Conservation (phyloP, 2,797 vertebrate genomes). For the Cercopithecus hamlyni region DNA sequence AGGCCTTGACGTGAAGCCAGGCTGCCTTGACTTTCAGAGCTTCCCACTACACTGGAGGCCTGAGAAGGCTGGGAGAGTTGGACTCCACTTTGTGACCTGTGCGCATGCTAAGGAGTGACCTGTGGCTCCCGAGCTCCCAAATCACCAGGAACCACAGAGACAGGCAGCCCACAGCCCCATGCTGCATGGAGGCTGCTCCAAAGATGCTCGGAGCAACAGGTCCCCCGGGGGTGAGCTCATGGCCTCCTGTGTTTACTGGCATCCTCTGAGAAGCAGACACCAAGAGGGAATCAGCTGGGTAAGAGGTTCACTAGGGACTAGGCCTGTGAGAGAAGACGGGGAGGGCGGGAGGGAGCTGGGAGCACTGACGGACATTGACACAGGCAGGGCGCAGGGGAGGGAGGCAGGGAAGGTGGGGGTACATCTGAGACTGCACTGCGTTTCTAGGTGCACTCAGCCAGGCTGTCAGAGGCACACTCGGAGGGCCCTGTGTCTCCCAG, state of each 20-base stretch:
- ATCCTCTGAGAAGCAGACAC: not conserved
- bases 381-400: not conserved
- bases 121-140: not conserved
- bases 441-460: not conserved
- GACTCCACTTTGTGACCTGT: not conserved
- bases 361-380: accelerated
- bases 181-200: not conserved
- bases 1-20: not conserved
- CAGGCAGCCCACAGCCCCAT: no score
- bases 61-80: no score
- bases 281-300: not conserved
- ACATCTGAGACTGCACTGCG: not conserved
- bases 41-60: not conserved
- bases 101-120: not conserved
- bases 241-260: not conserved
- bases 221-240: no score
- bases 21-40: not conserved
- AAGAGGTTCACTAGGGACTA: not conserved
- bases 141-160: not conserved
- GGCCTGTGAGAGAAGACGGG: no score
- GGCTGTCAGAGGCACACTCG: not conserved
- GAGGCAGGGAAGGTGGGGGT: no score
- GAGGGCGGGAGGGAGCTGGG: accelerated
- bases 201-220: not conserved
- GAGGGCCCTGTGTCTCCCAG: not conserved